Base-by-base conservation (phyloP, 2,113 vertebrate genomes). In the Crypturellus undulatus region DNA sequence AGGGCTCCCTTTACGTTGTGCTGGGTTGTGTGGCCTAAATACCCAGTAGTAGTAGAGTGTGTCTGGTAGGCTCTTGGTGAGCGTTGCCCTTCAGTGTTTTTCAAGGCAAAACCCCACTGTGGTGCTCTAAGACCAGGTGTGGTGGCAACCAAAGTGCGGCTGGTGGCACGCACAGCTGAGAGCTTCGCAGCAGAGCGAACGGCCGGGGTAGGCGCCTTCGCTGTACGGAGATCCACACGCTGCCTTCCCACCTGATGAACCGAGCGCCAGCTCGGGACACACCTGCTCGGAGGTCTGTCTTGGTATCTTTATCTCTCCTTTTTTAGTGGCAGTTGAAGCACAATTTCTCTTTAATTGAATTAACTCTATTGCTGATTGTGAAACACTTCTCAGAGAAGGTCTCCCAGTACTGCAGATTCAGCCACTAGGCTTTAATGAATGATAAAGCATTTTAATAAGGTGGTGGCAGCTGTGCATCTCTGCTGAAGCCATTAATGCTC, bases 391-490 rank as follows among this genome's bases (percentile, higher is more conserved):
- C 63, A 80, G 60, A 54, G 47, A 94, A 90, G 47, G 63, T 81
- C 67, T 96, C 87, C n/a, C 60, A 80, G 28, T 22, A 71, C 70
- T 80, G 77, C 79, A 49, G 69, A 82, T 91, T 84, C 67, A 88
- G 65, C 84, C 60, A 60, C 28, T 81, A 89, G 89, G 73, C 79
- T n/a, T 84, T 92, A 91, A 69, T 63, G 85, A 91, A 92, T 87
- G 92, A 96, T 81, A 90, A 93, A 95, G 83, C 77, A 85, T 84
- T 96, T 92, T 91, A 95, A 96, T 94, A 92, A 95, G 64, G 64
- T 63, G n/a, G 69, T 93, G 94, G 90, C 93, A 95, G 77, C 93
- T 96, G 73, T 90, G 90, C 16, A 36, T 82, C 54, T 89, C 79
- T 24, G 56, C 73, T 93, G 91, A 62, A 81, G 47, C 63, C 0